Percentiles rank a stretch among this genome's conserved stretches.
phyloP scores from a whole-genome alignment of 2,888 invertebrate species.

The Cataglyphis altisquamis region DNA sequence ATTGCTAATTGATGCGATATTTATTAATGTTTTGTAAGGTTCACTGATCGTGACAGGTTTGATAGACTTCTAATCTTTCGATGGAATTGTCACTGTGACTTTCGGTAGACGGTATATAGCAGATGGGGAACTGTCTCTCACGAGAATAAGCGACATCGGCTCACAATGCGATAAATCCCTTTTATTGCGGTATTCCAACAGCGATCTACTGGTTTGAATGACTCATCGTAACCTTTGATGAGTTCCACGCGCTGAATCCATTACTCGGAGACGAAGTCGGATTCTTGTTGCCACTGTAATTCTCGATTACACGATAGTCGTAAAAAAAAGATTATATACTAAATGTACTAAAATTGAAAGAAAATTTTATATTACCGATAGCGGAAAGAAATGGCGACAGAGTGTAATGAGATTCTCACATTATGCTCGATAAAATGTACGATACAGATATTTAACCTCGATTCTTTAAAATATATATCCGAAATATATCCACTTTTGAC shows the following conservation, averaged over 20 bases:
- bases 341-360: background rate
- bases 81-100: background rate
- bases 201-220: slow-evolving; percentile 54
- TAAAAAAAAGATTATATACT: background rate
- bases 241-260: slow-evolving; percentile 51
- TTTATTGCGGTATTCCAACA: slow-evolving; percentile 59
- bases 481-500: background rate
- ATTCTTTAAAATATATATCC: background rate
- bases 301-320: background rate
- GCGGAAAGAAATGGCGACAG: background rate
- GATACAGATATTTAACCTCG: background rate
- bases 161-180: slow-evolving; percentile 57
- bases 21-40: slow-evolving; percentile 4
- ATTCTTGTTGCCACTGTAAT: slow-evolving; percentile 14
- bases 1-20: background rate
- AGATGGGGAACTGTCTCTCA: slow-evolving; percentile 17
- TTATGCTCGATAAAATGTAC: background rate
- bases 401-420: background rate
- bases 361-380: background rate
- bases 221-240: slow-evolving; percentile 57
- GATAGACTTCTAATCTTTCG: background rate
- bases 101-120: background rate
- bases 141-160: slow-evolving; percentile 42
- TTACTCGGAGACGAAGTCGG: slow-evolving; percentile 41
- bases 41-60: background rate